These are phyloP conservation scores for Phenganax marumi DNA, from an alignment of 92 coral and sea anemone genomes.

Conservation along the genomic window DNA sequence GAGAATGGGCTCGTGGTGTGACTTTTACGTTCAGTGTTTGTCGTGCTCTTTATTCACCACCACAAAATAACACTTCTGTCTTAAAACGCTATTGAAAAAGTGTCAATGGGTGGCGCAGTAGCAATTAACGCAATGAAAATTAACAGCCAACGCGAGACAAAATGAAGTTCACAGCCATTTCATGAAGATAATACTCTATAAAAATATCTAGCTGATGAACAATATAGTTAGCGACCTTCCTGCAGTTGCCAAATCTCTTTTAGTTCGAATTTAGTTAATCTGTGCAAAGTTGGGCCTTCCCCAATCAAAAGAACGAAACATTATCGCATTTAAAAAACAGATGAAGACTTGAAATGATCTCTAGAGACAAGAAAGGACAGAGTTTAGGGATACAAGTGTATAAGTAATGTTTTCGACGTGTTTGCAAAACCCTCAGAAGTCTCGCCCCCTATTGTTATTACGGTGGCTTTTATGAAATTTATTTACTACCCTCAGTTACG, in stretches of 20 bases:
- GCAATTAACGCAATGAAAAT: constrained; percentile 35
- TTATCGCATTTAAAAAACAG: neutral
- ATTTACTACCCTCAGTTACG: constrained; percentile 12
- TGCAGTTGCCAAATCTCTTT: constrained; percentile 17
- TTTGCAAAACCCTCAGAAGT: constrained; percentile 9
- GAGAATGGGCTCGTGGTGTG: constrained; percentile 45
- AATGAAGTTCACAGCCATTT: constrained; percentile 26
- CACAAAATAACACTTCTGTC: constrained; percentile 4
- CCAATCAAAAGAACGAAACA: neutral
- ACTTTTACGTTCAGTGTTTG: constrained; percentile 33
- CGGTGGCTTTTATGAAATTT: constrained; percentile 1
- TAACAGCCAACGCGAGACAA: constrained; percentile 34
- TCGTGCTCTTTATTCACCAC: neutral
- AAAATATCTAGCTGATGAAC: constrained; percentile 33
- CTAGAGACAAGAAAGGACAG: neutral
- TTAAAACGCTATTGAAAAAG: constrained; percentile 16
- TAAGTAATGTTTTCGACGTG: neutral
- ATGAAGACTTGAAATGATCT: neutral
- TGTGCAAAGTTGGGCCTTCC: neutral
- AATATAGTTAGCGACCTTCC: constrained; percentile 20
- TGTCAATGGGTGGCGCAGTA: constrained; percentile 36
- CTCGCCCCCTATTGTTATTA: constrained; percentile 23
- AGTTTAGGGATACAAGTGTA: neutral
- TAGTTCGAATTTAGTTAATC: neutral
- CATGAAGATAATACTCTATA: constrained; percentile 15